A percentile compares a stretch with the other conserved stretches of the same genome.
phyloP scores from a whole-genome alignment of 2,797 vertebrate genomes.

The Melopsittacus undulatus region DNA sequence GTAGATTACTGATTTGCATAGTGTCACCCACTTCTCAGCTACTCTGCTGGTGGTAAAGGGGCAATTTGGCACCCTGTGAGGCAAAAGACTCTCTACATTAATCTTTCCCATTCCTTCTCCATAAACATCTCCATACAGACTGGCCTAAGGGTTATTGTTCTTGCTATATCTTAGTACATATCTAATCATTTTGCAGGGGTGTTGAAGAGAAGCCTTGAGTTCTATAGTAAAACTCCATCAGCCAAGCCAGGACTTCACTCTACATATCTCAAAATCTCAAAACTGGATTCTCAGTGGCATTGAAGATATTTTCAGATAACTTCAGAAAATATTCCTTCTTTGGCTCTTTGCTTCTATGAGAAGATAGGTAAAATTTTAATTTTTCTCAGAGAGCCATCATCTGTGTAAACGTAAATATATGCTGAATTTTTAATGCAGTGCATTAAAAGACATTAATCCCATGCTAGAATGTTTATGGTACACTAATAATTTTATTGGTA shows the following conservation, averaged over 20 bases:
- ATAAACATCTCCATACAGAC: rapidly evolving
- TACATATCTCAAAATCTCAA: background rate
- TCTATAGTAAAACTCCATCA: background rate
- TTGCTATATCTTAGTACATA: rapidly evolving
- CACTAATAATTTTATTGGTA: background rate
- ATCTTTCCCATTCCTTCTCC: too few relatives aligned
- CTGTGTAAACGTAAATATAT: background rate
- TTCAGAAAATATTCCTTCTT: background rate
- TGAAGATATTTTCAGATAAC: background rate
- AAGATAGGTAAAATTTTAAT: background rate
- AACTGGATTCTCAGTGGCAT: background rate
- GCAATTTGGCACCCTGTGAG: rapidly evolving
- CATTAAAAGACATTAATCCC: background rate
- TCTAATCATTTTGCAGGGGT: background rate
- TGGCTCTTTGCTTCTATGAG: background rate
- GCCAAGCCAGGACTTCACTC: background rate
- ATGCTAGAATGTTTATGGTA: background rate
- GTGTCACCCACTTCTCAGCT: background rate
- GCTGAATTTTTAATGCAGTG: background rate
- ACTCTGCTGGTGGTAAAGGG: background rate
- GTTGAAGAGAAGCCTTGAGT: background rate
- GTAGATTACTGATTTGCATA: background rate
- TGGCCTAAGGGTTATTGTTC: rapidly evolving
- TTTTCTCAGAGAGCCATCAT: background rate
- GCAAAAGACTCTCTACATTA: rapidly evolving